Conservation (phyloP, 2,888 invertebrate genomes). For the Nasonia oneida region DNA sequence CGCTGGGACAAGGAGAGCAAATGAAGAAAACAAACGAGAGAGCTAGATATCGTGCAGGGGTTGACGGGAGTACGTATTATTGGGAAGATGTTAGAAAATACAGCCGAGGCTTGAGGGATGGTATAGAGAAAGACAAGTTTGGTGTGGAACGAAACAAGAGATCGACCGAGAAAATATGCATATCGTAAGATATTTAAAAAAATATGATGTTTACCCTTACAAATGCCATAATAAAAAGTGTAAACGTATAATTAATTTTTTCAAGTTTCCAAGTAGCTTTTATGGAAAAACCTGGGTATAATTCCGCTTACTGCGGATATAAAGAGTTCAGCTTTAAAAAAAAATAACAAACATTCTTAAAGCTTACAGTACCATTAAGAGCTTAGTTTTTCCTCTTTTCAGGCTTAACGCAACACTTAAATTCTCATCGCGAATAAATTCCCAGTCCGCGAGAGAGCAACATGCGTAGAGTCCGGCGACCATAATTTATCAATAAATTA, state of each 20-base stretch:
- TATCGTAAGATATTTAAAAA: neutral
- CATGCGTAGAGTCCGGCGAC: neutral
- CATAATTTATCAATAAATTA: neutral
- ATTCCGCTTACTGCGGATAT: too few species aligned
- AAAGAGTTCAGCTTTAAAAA: too few species aligned
- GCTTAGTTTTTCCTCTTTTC: too few species aligned
- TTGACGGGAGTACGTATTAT: neutral
- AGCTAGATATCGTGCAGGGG: neutral
- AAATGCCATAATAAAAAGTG: neutral
- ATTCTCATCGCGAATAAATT: neutral
- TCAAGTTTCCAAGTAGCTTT: too few species aligned
- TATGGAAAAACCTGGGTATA: too few species aligned
- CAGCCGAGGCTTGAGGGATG: neutral
- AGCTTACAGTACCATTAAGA: too few species aligned
- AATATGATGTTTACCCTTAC: neutral
- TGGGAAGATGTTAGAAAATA: slow-evolving; percentile 24
- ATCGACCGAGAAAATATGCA: neutral
- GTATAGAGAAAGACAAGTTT: neutral
- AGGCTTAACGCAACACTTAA: neutral
- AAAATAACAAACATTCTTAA: too few species aligned
- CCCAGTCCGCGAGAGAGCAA: neutral
- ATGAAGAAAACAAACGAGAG: neutral
- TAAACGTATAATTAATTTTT: too few species aligned
- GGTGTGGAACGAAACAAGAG: neutral
- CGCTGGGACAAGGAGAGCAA: neutral